Conservation (phyloP, 1,140 invertebrate species). For the Latrodectus geometricus region DNA sequence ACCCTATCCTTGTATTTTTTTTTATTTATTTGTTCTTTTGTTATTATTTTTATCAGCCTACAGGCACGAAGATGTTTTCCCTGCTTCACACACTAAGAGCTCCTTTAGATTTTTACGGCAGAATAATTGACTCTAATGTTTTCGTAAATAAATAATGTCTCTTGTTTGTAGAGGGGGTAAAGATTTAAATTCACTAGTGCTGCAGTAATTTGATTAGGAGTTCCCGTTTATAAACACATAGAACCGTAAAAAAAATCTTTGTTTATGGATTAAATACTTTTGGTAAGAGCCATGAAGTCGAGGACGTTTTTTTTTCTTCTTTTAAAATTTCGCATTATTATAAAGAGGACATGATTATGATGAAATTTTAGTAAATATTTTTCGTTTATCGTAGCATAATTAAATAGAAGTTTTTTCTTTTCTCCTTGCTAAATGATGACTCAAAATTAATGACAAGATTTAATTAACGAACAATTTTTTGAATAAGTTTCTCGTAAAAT, state of each 20-base stretch:
- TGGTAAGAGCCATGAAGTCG: background rate
- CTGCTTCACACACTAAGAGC: constrained; percentile 5
- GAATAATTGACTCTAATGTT: constrained; percentile 60
- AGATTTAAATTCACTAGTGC: constrained; percentile 35
- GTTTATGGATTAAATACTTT: constrained; percentile 48
- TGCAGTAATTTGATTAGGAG: constrained; percentile 54
- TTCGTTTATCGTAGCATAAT: background rate
- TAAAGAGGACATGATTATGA: background rate
- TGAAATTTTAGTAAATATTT: background rate
- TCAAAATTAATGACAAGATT: background rate
- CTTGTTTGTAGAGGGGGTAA: constrained; percentile 54
- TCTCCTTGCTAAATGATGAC: background rate
- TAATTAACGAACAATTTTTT: background rate
- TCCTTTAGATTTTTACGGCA: constrained; percentile 40
- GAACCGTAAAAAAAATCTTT: constrained; percentile 26
- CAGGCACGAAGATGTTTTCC: constrained; percentile 32
- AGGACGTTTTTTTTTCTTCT: background rate
- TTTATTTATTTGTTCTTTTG: constrained; percentile 52
- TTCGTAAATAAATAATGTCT: constrained; percentile 60
- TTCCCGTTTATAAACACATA: background rate
- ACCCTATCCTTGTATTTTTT: background rate
- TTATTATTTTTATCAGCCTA: constrained; percentile 51
- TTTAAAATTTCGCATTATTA: background rate
- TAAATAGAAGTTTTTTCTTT: background rate
- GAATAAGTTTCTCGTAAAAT: no score